Conservation (phyloP, 2,797 vertebrate species). For the Scolopax rusticola region DNA sequence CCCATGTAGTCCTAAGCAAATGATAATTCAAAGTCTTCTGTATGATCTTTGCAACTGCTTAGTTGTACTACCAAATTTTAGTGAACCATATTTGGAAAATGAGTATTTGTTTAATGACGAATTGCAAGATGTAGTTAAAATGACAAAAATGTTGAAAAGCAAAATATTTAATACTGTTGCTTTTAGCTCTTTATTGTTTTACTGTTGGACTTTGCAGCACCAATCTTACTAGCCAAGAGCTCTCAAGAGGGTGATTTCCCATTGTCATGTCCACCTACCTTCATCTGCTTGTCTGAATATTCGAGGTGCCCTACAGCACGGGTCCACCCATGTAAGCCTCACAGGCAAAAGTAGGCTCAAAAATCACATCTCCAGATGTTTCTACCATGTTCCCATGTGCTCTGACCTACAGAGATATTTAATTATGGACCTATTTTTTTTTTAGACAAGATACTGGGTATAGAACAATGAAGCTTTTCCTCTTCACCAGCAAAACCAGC, state of each 20-base stretch:
- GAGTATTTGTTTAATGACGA: background rate
- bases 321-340: background rate
- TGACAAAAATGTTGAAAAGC: background rate
- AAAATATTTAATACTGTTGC: background rate
- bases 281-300: background rate
- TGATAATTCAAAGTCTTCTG: background rate
- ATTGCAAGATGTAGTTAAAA: background rate
- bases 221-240: background rate
- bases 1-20: background rate
- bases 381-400: background rate
- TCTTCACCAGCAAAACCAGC: background rate
- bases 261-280: background rate
- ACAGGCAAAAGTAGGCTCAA: background rate
- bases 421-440: background rate
- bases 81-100: background rate
- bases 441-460: background rate
- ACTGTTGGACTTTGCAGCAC: background rate
- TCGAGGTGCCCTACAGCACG: background rate
- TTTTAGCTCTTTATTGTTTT: background rate
- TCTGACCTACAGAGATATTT: background rate
- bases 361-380: background rate
- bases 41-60: background rate
- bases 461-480: background rate
- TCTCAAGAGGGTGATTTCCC: background rate
- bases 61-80: background rate